Base-by-base conservation (phyloP, 2,797 vertebrate genomes). In the Dipus sagitta region DNA sequence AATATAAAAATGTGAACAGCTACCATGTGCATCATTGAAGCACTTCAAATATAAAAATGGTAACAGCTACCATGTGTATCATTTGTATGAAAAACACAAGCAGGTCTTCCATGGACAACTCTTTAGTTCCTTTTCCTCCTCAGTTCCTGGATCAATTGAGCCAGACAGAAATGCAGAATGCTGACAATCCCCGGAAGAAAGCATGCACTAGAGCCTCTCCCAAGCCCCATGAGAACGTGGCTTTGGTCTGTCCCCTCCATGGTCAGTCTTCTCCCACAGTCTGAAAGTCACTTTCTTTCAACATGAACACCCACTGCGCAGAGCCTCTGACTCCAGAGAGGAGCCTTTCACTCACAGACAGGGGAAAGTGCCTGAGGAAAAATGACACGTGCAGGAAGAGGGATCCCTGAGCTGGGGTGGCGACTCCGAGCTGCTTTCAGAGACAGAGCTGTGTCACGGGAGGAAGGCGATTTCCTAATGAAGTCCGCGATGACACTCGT, bases 351-450 rank as follows among this genome's bases (percentile, higher is more conserved):
- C 77, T 84, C 93, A 88, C 77, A 88, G 72, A 74, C 13, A 65
- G 4, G 26, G 23, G 3, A 47, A 86, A 60, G 58, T 6, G 30
- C 93, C 64, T 86, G 32, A 92, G 47, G 88, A 38, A 60, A 93
- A 95, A 92, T 95, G 89, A 91, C 87, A 86, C 93, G 72, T 77
- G 64, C 18, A 18, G 47, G 23, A 93, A 90, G 30, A 89, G 67
- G 23, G 21, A 58, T n/a, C 91, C 87, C 52, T 86, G 28, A 26
- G 74, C 60, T 32, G 21, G 38, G 68, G 17, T 17, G 13, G 88
- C 76, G 72, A 34, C 2, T 1, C 14, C 28, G 32, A 47, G 71
- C 76, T 30, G n/a, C 71, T 60, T 52, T 93, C 8, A 21, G 52
- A 80, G 71, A 92, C 62, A 89, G 87, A 92, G 84, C 75, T 68